These are phyloP conservation scores for Gymnoscelis rufifasciata DNA, from an alignment of 2,888 invertebrate species.

Conservation along the genomic window DNA sequence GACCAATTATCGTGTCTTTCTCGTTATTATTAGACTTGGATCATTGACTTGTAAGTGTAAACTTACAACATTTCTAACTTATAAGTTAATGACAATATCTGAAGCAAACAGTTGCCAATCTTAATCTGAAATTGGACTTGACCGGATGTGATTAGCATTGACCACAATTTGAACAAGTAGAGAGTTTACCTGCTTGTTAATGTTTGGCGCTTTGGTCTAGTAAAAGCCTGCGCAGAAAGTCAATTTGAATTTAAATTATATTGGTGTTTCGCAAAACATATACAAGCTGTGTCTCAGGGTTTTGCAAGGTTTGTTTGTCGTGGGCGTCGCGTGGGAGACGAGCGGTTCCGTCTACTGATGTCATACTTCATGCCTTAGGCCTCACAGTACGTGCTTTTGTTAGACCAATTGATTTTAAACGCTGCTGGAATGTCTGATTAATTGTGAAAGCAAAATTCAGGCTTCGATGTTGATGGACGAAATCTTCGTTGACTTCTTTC, in stretches of 20 bases:
- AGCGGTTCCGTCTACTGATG: conserved; percentile 69
- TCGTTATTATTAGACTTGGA: conserved; percentile 42
- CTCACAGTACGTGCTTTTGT: conserved; percentile 30
- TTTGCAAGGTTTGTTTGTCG: conserved; percentile 61
- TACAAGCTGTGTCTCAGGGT: conserved; percentile 38
- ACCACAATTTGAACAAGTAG: too few relatives aligned
- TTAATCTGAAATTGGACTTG: too few relatives aligned
- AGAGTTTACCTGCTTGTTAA: too few relatives aligned
- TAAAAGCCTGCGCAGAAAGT: neutral
- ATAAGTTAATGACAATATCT: neutral
- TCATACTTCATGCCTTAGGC: conserved; percentile 48
- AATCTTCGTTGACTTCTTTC: too few relatives aligned
- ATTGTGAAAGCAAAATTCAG: too few relatives aligned
- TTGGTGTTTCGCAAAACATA: conserved; percentile 24
- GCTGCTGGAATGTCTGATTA: conserved; percentile 9
- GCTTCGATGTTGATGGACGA: too few relatives aligned
- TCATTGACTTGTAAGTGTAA: conserved; percentile 45
- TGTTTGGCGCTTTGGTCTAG: neutral
- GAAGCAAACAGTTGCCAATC: neutral
- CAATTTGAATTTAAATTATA: neutral
- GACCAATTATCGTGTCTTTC: conserved; percentile 58
- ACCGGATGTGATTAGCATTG: too few relatives aligned
- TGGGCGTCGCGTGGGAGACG: conserved; percentile 64
- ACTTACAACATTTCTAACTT: neutral
- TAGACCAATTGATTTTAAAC: conserved; percentile 11